These are phyloP conservation scores for Desmodus rotundus DNA, from an alignment of 2,113 vertebrate species.

Conservation along the genomic window DNA sequence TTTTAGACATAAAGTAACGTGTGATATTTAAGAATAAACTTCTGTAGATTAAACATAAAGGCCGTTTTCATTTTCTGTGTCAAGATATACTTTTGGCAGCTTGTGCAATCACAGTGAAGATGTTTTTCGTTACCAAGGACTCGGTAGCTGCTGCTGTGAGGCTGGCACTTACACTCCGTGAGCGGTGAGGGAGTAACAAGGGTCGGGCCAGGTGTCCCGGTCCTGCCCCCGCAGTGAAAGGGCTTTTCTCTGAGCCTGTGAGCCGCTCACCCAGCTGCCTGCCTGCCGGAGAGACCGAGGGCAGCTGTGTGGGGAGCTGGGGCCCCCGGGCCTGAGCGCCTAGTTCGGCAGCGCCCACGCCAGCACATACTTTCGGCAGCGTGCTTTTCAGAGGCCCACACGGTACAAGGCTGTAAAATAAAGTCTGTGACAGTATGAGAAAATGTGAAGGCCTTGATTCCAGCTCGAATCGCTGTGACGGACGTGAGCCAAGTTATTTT, in stretches of 20 bases:
- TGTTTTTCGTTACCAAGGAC: conserved; percentile 25
- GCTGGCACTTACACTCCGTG: not conserved
- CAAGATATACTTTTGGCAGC: conserved; percentile 47
- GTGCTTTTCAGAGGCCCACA: fast-evolving
- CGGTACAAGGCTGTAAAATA: not conserved
- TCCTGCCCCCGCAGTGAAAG: conserved; percentile 60
- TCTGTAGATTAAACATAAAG: not conserved
- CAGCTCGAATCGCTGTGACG: not conserved
- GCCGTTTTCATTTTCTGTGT: conserved; percentile 33
- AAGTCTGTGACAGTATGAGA: not conserved
- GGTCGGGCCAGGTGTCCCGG: conserved; percentile 31
- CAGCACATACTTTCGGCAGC: conserved; percentile 9
- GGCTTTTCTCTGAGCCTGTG: conserved; percentile 40
- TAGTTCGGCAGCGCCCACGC: not conserved
- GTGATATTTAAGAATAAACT: not conserved
- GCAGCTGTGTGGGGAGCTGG: not conserved
- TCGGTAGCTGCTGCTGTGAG: not conserved
- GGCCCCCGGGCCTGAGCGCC: not conserved
- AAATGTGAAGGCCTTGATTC: not conserved
- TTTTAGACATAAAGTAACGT: conserved; percentile 18
- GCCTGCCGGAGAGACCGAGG: not conserved
- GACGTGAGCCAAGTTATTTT: conserved; percentile 34
- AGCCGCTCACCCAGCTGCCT: not conserved
- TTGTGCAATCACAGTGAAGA: not conserved
- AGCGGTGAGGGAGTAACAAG: conserved; percentile 33